Evolutionary conservation across 2,888 invertebrate species (phyloP).

Genomic region (Patella pellucida): DNA sequence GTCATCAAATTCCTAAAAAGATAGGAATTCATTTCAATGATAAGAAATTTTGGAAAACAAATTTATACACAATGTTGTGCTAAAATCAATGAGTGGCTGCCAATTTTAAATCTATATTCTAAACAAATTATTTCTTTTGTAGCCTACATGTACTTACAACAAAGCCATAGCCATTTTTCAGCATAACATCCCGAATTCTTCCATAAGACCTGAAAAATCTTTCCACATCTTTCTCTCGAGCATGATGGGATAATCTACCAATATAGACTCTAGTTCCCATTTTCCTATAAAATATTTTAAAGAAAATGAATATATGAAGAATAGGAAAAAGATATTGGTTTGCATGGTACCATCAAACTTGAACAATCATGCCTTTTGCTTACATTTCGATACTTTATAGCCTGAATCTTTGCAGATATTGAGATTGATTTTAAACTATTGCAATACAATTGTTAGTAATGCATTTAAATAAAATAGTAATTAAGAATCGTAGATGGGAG

Average conservation of each 20-base stretch:
- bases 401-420: too few relatives aligned
- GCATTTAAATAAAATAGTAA: too few relatives aligned
- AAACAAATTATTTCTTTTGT: background rate
- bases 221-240: conserved; percentile 91
- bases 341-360: too few relatives aligned
- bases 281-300: conserved; percentile 18
- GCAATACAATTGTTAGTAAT: too few relatives aligned
- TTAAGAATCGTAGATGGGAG: too few relatives aligned
- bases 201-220: conserved; percentile 96
- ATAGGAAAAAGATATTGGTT: too few relatives aligned
- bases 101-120: background rate
- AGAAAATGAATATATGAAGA: conserved; percentile 9
- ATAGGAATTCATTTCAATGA: conserved; percentile 9
- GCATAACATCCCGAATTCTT: conserved; percentile 88
- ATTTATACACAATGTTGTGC: background rate
- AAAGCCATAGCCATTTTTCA: conserved; percentile 98
- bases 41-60: background rate
- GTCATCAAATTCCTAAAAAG: conserved; percentile 94
- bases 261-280: conserved; percentile 78
- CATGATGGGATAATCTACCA: conserved; percentile 82
- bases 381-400: too few relatives aligned
- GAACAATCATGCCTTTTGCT: too few relatives aligned
- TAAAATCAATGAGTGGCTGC: background rate
- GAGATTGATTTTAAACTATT: too few relatives aligned
- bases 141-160: conserved; percentile 83